Evolutionary conservation across 1,140 invertebrate species (phyloP).

Genomic region (Drosophila hydei): DNA sequence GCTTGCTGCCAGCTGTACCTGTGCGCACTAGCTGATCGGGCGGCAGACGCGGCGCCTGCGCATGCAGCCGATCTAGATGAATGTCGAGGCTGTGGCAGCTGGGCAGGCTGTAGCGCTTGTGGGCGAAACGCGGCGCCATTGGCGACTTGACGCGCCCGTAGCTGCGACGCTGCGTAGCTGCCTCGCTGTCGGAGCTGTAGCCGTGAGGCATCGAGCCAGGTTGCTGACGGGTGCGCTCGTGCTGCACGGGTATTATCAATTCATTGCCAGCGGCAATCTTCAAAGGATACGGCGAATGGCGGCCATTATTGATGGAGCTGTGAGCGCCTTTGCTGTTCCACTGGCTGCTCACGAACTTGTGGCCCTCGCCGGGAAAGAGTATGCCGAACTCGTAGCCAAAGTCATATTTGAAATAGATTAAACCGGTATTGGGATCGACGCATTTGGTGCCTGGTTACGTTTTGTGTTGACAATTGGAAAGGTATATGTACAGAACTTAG

Average conservation of each 20-base stretch:
- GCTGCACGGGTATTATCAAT: constrained; percentile 76
- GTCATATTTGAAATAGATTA: constrained; percentile 93
- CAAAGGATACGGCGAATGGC: constrained; percentile 71
- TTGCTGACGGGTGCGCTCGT: constrained; percentile 56
- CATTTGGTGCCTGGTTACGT: constrained; percentile 88
- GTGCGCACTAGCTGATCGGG: constrained; percentile 65
- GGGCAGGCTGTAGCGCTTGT: constrained; percentile 84
- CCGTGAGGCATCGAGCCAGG: constrained; percentile 25
- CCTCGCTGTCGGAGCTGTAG: constrained; percentile 73
- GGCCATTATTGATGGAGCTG: constrained; percentile 60
- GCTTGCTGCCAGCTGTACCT: constrained; percentile 55
- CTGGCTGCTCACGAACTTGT: constrained; percentile 84
- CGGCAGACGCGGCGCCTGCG: constrained; percentile 71
- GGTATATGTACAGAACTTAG: constrained; percentile 47
- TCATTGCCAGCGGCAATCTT: constrained; percentile 71
- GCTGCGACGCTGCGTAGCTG: constrained; percentile 79
- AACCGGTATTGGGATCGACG: constrained; percentile 90
- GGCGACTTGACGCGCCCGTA: constrained; percentile 85
- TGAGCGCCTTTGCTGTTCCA: constrained; percentile 80
- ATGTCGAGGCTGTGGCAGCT: constrained; percentile 79
- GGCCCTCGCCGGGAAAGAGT: constrained; percentile 88
- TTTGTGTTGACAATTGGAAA: constrained; percentile 29
- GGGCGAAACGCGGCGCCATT: constrained; percentile 61
- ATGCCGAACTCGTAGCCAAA: constrained; percentile 93
- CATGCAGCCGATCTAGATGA: constrained; percentile 77